Evolutionary conservation across 1,140 invertebrate species (phyloP), one percentile per base, ranked within the genome.

Genomic region (Diplogasteroides magnus): DNA sequence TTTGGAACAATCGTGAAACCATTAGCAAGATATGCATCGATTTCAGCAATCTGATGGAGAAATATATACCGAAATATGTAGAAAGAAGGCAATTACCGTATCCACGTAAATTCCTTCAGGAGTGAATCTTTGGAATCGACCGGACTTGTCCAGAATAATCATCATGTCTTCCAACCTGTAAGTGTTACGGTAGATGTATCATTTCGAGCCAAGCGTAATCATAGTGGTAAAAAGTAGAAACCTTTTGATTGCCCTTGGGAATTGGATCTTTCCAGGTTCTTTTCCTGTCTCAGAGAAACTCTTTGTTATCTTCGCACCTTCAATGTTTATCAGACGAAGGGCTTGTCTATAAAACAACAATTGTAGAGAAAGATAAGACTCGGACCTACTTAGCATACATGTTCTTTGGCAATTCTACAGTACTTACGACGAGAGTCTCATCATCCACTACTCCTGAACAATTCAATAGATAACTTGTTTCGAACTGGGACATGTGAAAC

Each of bases 1-100:
- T 6, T 19, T 11, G 37, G 37, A 19, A 48, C 19, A 6, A 48
- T 48, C 37, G 37, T 64, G 64, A 81, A 83, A 2, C 77, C 79
- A 64, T 81, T 83, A 1, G 74, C 81, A 19, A 81, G 61, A 69
- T 82, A 81, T 48, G 78, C 72, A 58, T 81, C 79, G 32, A 81
- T 80, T 64, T 68, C n/a, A n/a, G n/a, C n/a, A n/a, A n/a, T n/a
- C n/a, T n/a, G n/a, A n/a, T n/a, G n/a, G n/a, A n/a, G n/a, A n/a
- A n/a, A n/a, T n/a, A n/a, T n/a, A n/a, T n/a, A n/a, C n/a, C n/a
- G n/a, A n/a, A n/a, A n/a, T n/a, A n/a, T n/a, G n/a, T n/a, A n/a
- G n/a, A n/a, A n/a, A n/a, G n/a, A n/a, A n/a, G n/a, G 6, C 37
- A 48, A 6, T 19, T 48, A 48, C 37, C 37, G 37, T 48, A 48